Percentiles rank a stretch among this genome's conserved stretches.
These are phyloP conservation scores for Cyprinella venusta DNA, from an alignment of 2,797 vertebrate genomes.

Conservation along the genomic window DNA sequence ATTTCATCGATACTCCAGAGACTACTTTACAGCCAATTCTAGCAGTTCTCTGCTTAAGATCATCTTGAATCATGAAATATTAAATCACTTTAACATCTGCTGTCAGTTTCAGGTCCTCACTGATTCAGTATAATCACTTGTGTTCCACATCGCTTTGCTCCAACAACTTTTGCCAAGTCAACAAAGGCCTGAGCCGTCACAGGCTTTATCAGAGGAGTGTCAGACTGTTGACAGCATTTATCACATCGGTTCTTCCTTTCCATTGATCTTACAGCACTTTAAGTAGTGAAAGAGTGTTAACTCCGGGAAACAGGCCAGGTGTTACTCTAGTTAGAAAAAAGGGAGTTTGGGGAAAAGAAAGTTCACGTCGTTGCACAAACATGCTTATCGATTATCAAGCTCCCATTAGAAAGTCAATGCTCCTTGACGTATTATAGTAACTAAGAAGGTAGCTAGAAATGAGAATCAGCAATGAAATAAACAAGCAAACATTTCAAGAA, in stretches of 20 bases:
- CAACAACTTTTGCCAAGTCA: slow-evolving; percentile 38
- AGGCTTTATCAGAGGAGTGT: slow-evolving; percentile 63
- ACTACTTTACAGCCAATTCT: slow-evolving; percentile 34
- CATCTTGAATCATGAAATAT: slow-evolving; percentile 46
- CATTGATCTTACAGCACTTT: slow-evolving; percentile 71
- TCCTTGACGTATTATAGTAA: neutral
- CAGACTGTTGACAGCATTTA: slow-evolving; percentile 69
- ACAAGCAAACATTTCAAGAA: neutral
- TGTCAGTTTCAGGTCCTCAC: slow-evolving; percentile 22
- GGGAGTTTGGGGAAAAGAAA: slow-evolving; percentile 49
- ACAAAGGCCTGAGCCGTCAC: slow-evolving; percentile 27
- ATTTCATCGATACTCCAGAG: slow-evolving; percentile 20
- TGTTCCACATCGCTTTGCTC: slow-evolving; percentile 28
- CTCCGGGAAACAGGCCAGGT: slow-evolving; percentile 54
- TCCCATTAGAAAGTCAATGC: slow-evolving; percentile 4
- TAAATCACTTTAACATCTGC: slow-evolving; percentile 36
- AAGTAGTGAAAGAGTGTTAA: slow-evolving; percentile 60
- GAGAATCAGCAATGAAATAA: neutral
- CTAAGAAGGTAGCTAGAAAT: neutral
- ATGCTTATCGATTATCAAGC: slow-evolving; percentile 59
- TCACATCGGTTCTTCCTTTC: slow-evolving; percentile 68
- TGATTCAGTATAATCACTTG: slow-evolving; percentile 32
- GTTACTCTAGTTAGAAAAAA: slow-evolving; percentile 52
- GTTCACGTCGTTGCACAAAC: slow-evolving; percentile 31
- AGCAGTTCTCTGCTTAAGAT: slow-evolving; percentile 19